Conservation (phyloP, 1,140 invertebrate species). For the Periplaneta americana region DNA sequence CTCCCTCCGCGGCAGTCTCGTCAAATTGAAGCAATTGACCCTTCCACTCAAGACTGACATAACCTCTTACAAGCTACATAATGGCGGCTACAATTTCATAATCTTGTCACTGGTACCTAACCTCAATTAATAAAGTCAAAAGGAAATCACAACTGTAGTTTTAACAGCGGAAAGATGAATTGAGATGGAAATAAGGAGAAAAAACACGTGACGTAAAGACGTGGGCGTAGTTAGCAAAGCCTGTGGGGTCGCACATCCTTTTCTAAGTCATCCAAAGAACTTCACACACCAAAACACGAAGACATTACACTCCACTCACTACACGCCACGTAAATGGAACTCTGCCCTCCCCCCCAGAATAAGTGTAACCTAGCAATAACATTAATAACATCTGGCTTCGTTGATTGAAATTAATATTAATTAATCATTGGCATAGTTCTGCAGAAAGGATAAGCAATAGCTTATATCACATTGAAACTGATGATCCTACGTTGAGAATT, state of each 20-base stretch:
- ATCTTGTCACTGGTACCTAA: background rate
- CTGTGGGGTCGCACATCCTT: background rate
- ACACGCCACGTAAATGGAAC: too few species aligned
- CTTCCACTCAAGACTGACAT: background rate
- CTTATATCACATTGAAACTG: too few species aligned
- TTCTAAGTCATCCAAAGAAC: background rate
- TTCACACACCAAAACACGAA: background rate
- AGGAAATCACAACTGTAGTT: background rate
- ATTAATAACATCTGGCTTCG: too few species aligned
- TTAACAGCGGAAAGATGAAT: background rate
- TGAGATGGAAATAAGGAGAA: background rate
- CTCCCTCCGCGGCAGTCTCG: background rate
- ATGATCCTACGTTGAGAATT: too few species aligned
- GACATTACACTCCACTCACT: background rate
- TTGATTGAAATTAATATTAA: too few species aligned
- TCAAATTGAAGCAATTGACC: background rate
- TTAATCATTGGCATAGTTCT: too few species aligned
- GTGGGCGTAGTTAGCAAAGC: background rate
- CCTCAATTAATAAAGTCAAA: background rate
- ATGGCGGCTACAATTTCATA: background rate
- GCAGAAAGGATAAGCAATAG: too few species aligned
- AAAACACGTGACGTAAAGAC: background rate
- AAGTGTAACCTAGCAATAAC: too few species aligned
- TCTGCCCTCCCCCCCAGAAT: too few species aligned
- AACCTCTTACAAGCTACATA: background rate